phyloP scores from a whole-genome alignment of 2,113 vertebrate species.

The Dromiciops gliroides region DNA sequence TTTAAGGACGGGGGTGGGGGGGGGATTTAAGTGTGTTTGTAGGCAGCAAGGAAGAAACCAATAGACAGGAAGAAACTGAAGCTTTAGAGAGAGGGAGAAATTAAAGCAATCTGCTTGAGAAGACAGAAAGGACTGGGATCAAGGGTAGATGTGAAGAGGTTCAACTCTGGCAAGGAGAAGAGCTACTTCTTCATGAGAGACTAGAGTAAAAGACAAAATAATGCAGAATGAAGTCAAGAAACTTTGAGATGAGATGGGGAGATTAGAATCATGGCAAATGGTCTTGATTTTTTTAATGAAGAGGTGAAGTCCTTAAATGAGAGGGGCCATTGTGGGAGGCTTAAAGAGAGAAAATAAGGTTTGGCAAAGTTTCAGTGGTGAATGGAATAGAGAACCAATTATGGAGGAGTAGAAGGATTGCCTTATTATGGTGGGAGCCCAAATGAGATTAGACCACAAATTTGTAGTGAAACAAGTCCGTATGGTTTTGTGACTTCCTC shows the following conservation, averaged over 20 bases:
- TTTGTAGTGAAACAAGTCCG: neutral
- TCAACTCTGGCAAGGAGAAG: neutral
- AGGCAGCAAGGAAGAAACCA: neutral
- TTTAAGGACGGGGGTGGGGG: neutral
- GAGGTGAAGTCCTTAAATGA: neutral
- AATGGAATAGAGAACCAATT: neutral
- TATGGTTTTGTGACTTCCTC: neutral
- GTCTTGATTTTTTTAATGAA: neutral
- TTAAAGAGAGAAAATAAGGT: neutral
- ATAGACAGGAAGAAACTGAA: neutral
- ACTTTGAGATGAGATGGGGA: neutral
- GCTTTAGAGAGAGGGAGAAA: neutral
- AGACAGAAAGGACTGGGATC: neutral
- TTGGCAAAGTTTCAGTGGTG: neutral
- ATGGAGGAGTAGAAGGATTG: neutral
- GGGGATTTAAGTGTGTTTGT: neutral
- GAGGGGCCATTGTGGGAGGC: neutral
- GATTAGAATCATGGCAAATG: neutral
- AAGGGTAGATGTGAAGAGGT: neutral
- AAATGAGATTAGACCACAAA: neutral
- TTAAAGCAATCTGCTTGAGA: neutral
- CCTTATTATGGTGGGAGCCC: neutral
- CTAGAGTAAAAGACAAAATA: neutral
- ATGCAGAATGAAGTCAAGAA: neutral
- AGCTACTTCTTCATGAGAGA: neutral